A percentile compares a stretch with the other conserved stretches of the same genome.
Evolutionary conservation across 2,797 vertebrate species (phyloP).

Genomic region (Chaunax sp.): DNA sequence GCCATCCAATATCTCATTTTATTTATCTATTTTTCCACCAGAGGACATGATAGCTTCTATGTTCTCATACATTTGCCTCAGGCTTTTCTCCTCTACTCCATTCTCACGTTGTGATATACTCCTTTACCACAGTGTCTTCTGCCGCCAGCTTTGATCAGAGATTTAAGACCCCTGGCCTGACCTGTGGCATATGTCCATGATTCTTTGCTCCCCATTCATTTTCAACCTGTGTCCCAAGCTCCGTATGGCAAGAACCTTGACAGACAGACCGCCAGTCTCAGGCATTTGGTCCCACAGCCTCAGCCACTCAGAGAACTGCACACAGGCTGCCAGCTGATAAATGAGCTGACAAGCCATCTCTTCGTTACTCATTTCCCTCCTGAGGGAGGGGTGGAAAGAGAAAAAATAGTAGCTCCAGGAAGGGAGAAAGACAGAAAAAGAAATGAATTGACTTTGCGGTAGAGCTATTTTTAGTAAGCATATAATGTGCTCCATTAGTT

Average conservation of each 20-base stretch:
- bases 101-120: slow-evolving; percentile 33
- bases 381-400: slow-evolving; percentile 57
- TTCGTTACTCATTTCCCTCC: slow-evolving; percentile 73
- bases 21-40: not conserved
- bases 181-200: slow-evolving; percentile 31
- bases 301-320: slow-evolving; percentile 52
- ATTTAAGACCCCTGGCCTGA: slow-evolving; percentile 48
- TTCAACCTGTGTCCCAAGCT: slow-evolving; percentile 29
- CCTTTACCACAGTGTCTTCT: slow-evolving; percentile 19
- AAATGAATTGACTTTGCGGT: slow-evolving; percentile 69
- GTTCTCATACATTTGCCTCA: slow-evolving; percentile 18
- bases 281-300: slow-evolving; percentile 51
- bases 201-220: slow-evolving; percentile 38
- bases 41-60: not conserved
- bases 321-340: slow-evolving; percentile 74
- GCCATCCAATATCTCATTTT: not conserved
- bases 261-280: slow-evolving; percentile 28
- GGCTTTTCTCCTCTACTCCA: slow-evolving; percentile 35
- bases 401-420: slow-evolving; percentile 59
- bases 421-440: slow-evolving; percentile 45
- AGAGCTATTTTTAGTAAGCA: slow-evolving; percentile 80
- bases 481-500: slow-evolving; percentile 80
- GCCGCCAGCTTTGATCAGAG: slow-evolving; percentile 33
- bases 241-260: slow-evolving; percentile 38
- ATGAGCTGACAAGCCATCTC: slow-evolving; percentile 82